These are phyloP conservation scores for Gorsachius goisagi DNA, from an alignment of 2,113 vertebrate genomes.

Conservation along the genomic window DNA sequence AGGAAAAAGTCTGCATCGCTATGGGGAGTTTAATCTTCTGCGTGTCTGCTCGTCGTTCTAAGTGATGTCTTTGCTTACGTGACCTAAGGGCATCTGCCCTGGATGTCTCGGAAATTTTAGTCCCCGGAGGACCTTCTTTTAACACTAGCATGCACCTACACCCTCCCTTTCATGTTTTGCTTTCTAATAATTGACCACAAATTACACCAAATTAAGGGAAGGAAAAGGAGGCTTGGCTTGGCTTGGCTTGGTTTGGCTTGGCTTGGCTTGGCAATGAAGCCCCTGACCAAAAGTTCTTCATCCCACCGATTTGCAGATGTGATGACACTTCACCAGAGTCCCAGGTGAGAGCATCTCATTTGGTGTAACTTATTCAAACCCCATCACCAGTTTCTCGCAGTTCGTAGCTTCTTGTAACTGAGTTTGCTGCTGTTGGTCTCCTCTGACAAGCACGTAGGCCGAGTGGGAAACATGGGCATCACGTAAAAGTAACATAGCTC, in stretches of 20 bases:
- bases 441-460: slow-evolving; percentile 33
- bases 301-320: background rate
- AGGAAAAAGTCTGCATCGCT: slow-evolving; percentile 7
- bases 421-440: slow-evolving; percentile 10
- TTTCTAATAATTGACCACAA: background rate
- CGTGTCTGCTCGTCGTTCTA: background rate
- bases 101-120: background rate
- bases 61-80: slow-evolving; percentile 21
- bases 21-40: slow-evolving; percentile 27
- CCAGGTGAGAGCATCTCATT: background rate
- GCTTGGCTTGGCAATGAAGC: background rate
- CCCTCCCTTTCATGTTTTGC: background rate
- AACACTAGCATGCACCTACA: background rate
- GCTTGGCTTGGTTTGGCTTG: background rate
- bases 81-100: background rate
- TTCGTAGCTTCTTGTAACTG: slow-evolving; percentile 10
- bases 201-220: background rate
- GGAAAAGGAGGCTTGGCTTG: background rate
- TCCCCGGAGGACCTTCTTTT: background rate
- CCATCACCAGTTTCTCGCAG: background rate
- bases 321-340: background rate
- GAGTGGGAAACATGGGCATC: slow-evolving; percentile 23
- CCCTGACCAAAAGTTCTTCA: background rate
- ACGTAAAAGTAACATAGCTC: background rate
- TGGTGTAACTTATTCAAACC: slow-evolving; percentile 30